Base-by-base conservation (phyloP, 1,140 invertebrate species). In the Thaumatotibia leucotreta region DNA sequence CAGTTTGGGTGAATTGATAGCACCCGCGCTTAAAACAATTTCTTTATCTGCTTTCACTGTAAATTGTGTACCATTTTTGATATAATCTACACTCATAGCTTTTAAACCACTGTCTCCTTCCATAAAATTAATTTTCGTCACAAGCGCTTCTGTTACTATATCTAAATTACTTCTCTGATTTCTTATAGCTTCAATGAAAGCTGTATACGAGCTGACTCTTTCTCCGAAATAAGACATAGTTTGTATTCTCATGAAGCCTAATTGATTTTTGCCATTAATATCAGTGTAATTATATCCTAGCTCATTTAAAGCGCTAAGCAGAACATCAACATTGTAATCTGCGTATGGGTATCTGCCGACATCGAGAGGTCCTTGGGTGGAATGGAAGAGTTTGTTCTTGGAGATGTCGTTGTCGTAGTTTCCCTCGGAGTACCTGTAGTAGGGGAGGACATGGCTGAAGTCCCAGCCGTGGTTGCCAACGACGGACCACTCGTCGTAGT, bases 401-500 rank as follows among this genome's bases (percentile, higher is more conserved):
- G 77, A 81, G 67, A 89, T 85, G 63, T 91, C 87, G 70, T 83
- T 88, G 61, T 91, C 86, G 50, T 88, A 91, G 68, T 89, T 91
- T 67, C 86, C 85, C 81, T 93, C 92, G 11, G 88, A 89, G 73
- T 93, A 92, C 80, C 93, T 92, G 74, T 95, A 95, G 77, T 94
- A 95, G 66, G 95, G 95, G 4, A 95, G 92, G 79, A 96, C 92
- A 23, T 95, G 92, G 4, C 92, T 89, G 75, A 94, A 97, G n/a
- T 93, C 93, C 95, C 95, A 93, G 39, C 93, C 93, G 6, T 85
- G 69, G 61, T 93, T 94, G 1, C 93, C 93, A 50, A 84, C 71
- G 0, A 82, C 80, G 54, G 93, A 92, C 96, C 96, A 97, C 50
- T 93, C 84, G 72, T 96, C 93, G 75, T 94, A 96, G 73, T 95